Evolutionary conservation across 1,140 invertebrate species (phyloP).

Genomic region (Drosophila baimaii): DNA sequence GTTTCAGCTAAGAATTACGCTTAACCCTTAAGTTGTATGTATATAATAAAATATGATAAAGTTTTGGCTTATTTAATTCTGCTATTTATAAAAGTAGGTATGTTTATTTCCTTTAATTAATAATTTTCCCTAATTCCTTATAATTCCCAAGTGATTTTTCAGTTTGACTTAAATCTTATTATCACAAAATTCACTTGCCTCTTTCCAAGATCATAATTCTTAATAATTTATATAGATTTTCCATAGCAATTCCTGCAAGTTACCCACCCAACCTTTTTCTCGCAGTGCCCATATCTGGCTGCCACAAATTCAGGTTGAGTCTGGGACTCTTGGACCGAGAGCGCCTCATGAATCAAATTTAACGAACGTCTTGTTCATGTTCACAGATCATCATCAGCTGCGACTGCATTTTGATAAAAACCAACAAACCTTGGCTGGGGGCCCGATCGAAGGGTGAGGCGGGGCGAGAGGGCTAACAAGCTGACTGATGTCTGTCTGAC

Average conservation of each 20-base stretch:
- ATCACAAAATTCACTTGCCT: background rate
- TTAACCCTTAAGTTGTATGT: no score
- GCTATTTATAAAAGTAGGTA: background rate
- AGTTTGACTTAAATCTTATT: no score
- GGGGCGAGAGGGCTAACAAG: slow-evolving; percentile 66
- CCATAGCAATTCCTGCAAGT: no score
- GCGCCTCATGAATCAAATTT: slow-evolving; percentile 84
- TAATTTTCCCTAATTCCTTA: no score
- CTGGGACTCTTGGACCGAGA: slow-evolving; percentile 34
- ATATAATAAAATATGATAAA: no score
- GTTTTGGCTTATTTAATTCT: no score
- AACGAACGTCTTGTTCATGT: slow-evolving; percentile 84
- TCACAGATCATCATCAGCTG: slow-evolving; percentile 83
- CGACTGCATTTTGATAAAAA: slow-evolving; percentile 82
- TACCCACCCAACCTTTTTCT: background rate
- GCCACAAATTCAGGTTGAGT: slow-evolving; percentile 17
- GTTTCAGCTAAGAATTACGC: no score
- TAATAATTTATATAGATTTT: no score
- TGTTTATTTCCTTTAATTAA: no score
- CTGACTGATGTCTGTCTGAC: slow-evolving; percentile 72
- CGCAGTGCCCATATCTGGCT: slow-evolving; percentile 7
- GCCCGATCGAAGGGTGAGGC: slow-evolving; percentile 20
- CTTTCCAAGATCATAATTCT: no score
- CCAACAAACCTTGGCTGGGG: slow-evolving; percentile 52
- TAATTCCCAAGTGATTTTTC: slow-evolving; percentile 2